Conservation (phyloP, 2,888 invertebrate species). For the Elegia similella region DNA sequence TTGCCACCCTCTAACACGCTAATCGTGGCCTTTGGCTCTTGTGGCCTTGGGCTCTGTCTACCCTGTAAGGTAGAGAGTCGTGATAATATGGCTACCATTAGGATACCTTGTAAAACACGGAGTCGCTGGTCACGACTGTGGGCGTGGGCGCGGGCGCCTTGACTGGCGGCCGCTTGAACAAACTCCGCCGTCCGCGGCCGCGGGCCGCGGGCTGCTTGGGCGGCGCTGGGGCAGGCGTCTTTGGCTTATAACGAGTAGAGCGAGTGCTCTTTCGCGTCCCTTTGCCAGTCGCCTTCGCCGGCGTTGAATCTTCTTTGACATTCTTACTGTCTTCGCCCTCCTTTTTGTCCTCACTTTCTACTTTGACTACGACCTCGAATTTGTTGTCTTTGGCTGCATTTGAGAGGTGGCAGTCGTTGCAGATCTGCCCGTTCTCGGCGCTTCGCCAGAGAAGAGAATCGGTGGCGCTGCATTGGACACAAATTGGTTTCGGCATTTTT, state of each 20-base stretch:
- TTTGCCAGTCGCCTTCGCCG: slow-evolving; percentile 73
- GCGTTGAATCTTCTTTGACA: slow-evolving; percentile 59
- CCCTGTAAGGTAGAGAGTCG: no score
- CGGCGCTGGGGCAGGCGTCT: slow-evolving; percentile 51
- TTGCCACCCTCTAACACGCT: no score
- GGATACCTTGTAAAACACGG: slow-evolving; percentile 80
- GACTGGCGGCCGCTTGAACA: slow-evolving; percentile 89
- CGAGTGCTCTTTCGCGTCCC: slow-evolving; percentile 83
- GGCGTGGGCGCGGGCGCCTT: slow-evolving; percentile 92
- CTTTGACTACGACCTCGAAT: slow-evolving; percentile 44
- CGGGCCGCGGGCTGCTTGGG: slow-evolving; percentile 72
- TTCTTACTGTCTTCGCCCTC: slow-evolving; percentile 57
- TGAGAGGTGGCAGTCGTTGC: slow-evolving; percentile 86
- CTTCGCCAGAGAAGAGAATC: slow-evolving; percentile 90
- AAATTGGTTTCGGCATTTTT: slow-evolving; percentile 83
- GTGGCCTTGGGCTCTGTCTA: no score
- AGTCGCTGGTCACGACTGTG: slow-evolving; percentile 90
- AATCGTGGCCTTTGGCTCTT: no score
- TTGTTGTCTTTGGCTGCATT: slow-evolving; percentile 60
- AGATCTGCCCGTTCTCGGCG: slow-evolving; percentile 87
- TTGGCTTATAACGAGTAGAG: slow-evolving; percentile 79
- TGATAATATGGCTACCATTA: no score
- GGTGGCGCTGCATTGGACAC: slow-evolving; percentile 85
- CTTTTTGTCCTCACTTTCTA: slow-evolving; percentile 53
- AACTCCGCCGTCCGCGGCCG: slow-evolving; percentile 88